Percentiles rank a stretch among this genome's conserved stretches.
Conservation (phyloP, 92 coral and sea anemone genomes). For the Umimayanthus kanabou region DNA sequence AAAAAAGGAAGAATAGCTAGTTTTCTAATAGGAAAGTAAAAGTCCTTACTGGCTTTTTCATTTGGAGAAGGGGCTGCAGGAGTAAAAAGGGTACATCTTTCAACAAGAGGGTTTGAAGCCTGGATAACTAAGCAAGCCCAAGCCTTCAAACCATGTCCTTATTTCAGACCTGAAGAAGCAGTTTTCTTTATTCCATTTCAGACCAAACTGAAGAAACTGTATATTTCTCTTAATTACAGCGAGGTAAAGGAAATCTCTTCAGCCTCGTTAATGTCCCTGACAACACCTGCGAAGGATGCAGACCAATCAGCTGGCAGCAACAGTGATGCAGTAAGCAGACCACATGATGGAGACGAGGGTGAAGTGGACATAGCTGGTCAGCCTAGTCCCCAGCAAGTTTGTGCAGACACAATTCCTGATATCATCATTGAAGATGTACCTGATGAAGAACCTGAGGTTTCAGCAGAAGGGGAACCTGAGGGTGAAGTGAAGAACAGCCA, state of each 20-base stretch:
- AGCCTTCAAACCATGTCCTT: no score
- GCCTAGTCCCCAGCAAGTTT: background rate
- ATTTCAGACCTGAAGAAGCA: no score
- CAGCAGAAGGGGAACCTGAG: background rate
- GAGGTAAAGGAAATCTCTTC: conserved; percentile 33
- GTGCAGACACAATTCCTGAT: background rate
- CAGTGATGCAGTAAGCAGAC: background rate
- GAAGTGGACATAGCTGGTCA: background rate
- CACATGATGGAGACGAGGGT: background rate
- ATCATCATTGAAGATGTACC: background rate
- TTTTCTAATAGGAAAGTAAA: background rate
- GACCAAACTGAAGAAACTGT: background rate
- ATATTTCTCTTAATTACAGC: conserved; percentile 1
- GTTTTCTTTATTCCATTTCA: no score
- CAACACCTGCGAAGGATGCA: background rate
- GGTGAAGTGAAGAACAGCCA: background rate
- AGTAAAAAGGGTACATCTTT: no score
- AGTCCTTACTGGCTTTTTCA: background rate
- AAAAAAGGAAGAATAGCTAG: no score
- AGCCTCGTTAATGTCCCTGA: background rate
- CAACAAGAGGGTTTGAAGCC: no score
- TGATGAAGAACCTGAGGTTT: background rate
- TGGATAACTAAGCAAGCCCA: no score
- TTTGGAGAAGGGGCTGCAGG: no score
- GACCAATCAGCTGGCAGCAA: conserved; percentile 6